A percentile compares a stretch with the other conserved stretches of the same genome.
Evolutionary conservation across 2,797 vertebrate species (phyloP).

Genomic region (Gymnothorax reevesii): DNA sequence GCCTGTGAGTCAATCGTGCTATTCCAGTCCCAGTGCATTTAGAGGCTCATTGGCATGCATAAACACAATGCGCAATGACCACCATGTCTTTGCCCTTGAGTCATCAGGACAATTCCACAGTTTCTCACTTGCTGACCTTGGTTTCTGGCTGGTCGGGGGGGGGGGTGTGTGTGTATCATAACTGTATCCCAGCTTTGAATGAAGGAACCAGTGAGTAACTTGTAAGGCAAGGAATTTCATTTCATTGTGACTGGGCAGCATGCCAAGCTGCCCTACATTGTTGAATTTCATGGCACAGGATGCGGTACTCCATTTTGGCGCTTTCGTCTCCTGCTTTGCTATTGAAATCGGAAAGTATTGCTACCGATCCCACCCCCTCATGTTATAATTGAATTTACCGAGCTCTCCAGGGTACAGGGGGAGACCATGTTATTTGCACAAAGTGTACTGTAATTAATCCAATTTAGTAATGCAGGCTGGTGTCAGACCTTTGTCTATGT

Average conservation of each 20-base stretch:
- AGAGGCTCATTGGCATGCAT: background rate
- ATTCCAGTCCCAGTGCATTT: background rate
- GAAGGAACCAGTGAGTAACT: constrained; percentile 25
- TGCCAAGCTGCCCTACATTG: constrained; percentile 8
- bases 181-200: constrained; percentile 33
- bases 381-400: background rate
- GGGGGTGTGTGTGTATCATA: constrained; percentile 24
- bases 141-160: constrained; percentile 44
- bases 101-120: background rate
- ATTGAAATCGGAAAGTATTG: background rate
- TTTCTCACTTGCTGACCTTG: constrained; percentile 39
- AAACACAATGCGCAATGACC: background rate
- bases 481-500: background rate
- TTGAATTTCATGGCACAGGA: background rate
- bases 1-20: background rate
- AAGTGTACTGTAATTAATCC: background rate
- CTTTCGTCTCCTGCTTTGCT: background rate
- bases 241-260: constrained; percentile 43
- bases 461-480: background rate
- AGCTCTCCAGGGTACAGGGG: background rate
- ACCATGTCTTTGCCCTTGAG: background rate
- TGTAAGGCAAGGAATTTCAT: constrained; percentile 31
- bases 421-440: background rate
- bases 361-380: background rate
- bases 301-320: background rate